Conservation (phyloP, 2,113 vertebrate species). For the Fregata magnificens region DNA sequence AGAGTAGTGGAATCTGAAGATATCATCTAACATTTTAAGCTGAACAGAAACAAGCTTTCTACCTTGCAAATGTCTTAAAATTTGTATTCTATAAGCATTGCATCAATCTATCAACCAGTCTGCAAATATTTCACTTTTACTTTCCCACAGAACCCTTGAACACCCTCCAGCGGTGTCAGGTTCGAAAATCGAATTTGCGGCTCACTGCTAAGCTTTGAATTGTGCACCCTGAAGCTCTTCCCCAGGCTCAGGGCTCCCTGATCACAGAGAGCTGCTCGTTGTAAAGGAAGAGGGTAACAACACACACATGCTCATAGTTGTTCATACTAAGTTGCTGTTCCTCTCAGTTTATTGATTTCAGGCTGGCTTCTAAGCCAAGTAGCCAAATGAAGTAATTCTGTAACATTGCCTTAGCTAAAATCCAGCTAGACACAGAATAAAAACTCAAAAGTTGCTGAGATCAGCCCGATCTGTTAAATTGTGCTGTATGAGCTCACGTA, state of each 20-base stretch:
- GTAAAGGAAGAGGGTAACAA: not conserved
- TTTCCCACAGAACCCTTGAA: not conserved
- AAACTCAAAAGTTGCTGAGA: not conserved
- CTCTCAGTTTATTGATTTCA: not conserved
- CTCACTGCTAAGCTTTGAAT: not conserved
- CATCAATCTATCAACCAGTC: not conserved
- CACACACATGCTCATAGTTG: fast-evolving
- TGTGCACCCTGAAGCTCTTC: not conserved
- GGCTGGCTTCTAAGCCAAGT: not conserved
- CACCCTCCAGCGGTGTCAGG: not conserved
- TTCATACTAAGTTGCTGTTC: not conserved
- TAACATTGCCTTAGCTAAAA: not conserved
- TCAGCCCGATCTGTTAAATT: not conserved
- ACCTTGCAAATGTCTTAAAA: not conserved
- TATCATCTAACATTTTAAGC: not conserved
- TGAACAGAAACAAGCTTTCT: not conserved
- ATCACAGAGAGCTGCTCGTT: not conserved
- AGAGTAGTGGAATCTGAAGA: not conserved
- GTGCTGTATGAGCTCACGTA: not conserved
- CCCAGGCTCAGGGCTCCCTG: not conserved
- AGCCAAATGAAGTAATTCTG: not conserved
- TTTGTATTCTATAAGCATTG: not conserved
- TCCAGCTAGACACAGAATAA: not conserved
- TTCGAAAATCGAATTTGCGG: not conserved
- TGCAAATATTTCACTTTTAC: not conserved